Evolutionary conservation across 2,797 vertebrate genomes (phyloP).

Genomic region (Galaxias olidus): DNA sequence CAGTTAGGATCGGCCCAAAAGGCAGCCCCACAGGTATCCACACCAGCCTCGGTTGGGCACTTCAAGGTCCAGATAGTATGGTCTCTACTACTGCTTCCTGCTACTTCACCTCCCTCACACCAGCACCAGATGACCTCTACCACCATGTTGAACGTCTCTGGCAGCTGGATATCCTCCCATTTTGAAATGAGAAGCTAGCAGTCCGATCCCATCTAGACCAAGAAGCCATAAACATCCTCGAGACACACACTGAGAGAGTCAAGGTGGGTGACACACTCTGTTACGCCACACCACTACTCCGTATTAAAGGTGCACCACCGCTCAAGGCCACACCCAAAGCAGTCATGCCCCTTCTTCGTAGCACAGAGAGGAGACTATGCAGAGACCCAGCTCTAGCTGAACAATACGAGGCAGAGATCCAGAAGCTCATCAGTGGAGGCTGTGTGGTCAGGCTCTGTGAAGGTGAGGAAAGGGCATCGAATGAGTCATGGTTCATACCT

Average conservation of each 20-base stretch:
- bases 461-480: background rate
- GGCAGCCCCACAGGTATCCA: no score
- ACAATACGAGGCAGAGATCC: conserved; percentile 16
- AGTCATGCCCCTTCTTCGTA: conserved; percentile 13
- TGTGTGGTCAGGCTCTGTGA: conserved; percentile 6
- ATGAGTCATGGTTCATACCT: conserved; percentile 7
- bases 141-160: conserved; percentile 13
- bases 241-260: background rate
- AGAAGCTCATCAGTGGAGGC: conserved; percentile 16
- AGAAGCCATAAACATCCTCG: background rate
- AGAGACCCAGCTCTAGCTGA: conserved; percentile 6
- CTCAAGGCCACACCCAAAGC: conserved; percentile 9
- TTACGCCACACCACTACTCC: conserved; percentile 21
- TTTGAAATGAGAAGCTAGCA: background rate
- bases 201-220: conserved; percentile 13
- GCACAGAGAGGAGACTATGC: conserved; percentile 17
- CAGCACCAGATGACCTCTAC: conserved; percentile 15
- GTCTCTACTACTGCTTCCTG: no score
- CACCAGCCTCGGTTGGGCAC: no score
- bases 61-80: no score
- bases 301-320: conserved; percentile 5
- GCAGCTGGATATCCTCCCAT: conserved; percentile 16
- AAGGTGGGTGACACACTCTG: background rate
- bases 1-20: no score
- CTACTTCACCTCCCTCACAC: background rate